Evolutionary conservation across 2,113 vertebrate species (phyloP).

Genomic region (Carollia perspicillata): DNA sequence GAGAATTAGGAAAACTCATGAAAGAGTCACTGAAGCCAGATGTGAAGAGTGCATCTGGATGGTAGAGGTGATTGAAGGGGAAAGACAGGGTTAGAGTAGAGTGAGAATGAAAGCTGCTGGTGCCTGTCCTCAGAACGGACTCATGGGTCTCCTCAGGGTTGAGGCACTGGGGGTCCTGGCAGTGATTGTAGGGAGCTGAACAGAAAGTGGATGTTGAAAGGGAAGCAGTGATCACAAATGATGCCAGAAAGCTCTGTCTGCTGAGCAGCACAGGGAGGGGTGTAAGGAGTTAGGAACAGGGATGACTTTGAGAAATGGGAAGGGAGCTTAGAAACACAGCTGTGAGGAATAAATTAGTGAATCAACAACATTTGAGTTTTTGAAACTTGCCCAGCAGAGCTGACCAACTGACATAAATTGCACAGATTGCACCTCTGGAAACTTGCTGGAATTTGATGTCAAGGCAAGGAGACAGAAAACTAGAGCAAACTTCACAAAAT

Average conservation of each 20-base stretch:
- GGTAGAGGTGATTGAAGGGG: neutral
- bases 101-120: neutral
- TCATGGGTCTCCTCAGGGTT: rapidly evolving
- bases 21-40: neutral
- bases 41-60: neutral
- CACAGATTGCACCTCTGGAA: neutral
- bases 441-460: neutral
- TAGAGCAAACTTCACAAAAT: neutral
- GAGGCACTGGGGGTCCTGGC: neutral
- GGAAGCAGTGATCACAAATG: neutral
- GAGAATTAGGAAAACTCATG: neutral
- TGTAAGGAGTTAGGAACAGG: neutral
- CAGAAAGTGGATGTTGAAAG: neutral
- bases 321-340: neutral
- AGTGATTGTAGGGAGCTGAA: neutral
- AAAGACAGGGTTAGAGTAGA: neutral
- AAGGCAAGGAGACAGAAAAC: neutral
- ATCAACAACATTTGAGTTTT: neutral
- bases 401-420: neutral
- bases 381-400: neutral
- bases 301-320: neutral
- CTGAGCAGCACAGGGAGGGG: neutral
- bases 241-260: neutral
- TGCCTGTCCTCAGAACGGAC: neutral
- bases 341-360: neutral